Evolutionary conservation across 1,140 invertebrate species (phyloP).

Genomic region (Micrasema minimum): DNA sequence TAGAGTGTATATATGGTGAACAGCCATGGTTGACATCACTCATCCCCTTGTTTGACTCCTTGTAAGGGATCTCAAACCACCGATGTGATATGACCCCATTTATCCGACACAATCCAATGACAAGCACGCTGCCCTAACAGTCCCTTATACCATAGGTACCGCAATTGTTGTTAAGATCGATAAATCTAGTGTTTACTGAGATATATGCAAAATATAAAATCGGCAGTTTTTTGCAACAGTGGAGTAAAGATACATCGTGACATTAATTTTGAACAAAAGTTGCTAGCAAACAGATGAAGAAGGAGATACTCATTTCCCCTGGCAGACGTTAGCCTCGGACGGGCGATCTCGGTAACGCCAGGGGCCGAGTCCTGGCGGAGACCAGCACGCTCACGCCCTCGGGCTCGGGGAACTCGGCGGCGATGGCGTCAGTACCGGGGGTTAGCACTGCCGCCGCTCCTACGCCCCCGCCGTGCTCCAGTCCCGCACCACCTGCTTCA

Average conservation of each 20-base stretch:
- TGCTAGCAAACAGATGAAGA: slow-evolving; percentile 97
- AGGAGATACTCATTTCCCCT: slow-evolving; percentile 98
- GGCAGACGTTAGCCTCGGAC: slow-evolving; percentile 87
- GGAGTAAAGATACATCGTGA: slow-evolving; percentile 63
- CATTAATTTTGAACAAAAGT: slow-evolving; percentile 95
- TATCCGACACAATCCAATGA: no score
- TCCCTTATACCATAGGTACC: no score
- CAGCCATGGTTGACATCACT: no score
- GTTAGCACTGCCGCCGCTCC: slow-evolving; percentile 90
- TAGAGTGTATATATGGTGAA: no score
- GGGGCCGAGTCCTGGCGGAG: slow-evolving; percentile 91
- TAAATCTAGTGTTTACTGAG: no score
- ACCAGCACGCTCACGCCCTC: slow-evolving; percentile 83
- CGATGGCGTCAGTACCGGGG: slow-evolving; percentile 88
- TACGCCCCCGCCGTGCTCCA: slow-evolving; percentile 88
- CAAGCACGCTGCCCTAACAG: no score
- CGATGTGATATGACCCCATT: no score
- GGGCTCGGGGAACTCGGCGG: slow-evolving; percentile 74
- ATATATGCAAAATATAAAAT: no score
- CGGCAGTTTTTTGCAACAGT: no score
- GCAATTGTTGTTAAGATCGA: no score
- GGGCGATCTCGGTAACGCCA: slow-evolving; percentile 95
- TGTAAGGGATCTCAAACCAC: no score
- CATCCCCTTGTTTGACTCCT: no score
- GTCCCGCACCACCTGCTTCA: slow-evolving; percentile 96